phyloP scores from a whole-genome alignment of 1,140 invertebrate species.

The Neoseiulus cucumeris region DNA sequence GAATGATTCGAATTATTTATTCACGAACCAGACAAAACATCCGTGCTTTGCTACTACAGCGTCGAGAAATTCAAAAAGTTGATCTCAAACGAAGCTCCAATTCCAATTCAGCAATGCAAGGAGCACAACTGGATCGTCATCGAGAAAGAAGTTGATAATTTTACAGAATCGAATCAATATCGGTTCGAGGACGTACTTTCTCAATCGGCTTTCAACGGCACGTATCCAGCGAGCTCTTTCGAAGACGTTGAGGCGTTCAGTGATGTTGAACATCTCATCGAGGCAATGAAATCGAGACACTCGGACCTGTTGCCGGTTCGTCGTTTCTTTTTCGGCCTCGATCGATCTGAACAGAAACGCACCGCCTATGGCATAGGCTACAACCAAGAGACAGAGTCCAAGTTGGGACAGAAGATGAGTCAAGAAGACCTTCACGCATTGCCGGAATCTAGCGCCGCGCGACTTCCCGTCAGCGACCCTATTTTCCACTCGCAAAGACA shows the following conservation, averaged over 20 bases:
- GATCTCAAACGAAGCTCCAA: too few relatives aligned
- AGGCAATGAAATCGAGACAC: constrained; percentile 21
- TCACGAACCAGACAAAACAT: too few relatives aligned
- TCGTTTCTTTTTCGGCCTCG: constrained; percentile 44
- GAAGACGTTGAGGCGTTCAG: constrained; percentile 47
- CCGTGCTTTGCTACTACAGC: too few relatives aligned
- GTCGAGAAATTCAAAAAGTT: too few relatives aligned
- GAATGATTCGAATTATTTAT: too few relatives aligned
- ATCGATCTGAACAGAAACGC: constrained; percentile 74
- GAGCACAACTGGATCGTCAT: too few relatives aligned
- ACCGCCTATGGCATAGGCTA: constrained; percentile 81
- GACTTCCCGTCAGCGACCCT: constrained; percentile 8
- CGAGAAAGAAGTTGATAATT: too few relatives aligned
- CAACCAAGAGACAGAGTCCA: constrained; percentile 78
- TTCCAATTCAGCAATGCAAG: too few relatives aligned
- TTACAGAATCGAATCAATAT: too few relatives aligned
- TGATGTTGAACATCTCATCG: constrained; percentile 45
- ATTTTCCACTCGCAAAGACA: background rate
- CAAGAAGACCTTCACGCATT: constrained; percentile 25
- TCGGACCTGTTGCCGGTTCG: constrained; percentile 19
- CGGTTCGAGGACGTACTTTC: constrained; percentile 34
- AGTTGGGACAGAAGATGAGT: constrained; percentile 44
- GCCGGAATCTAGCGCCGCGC: constrained; percentile 18
- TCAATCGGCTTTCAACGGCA: constrained; percentile 47
- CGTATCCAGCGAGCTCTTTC: constrained; percentile 49